Base-by-base conservation (phyloP, 2,113 vertebrate genomes). In the Elephas maximus region DNA sequence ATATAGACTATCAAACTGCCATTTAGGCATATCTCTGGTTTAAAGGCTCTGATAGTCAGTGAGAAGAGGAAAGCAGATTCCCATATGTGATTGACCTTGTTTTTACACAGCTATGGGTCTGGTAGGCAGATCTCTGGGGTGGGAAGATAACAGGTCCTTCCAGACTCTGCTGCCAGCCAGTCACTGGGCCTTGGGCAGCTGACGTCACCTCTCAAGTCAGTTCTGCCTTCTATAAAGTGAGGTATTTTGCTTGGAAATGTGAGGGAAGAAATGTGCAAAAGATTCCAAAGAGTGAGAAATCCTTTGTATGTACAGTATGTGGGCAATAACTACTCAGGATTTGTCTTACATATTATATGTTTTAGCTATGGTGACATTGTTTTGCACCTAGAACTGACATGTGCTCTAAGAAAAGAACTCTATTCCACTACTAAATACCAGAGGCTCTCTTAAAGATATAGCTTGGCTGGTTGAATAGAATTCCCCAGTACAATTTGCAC, bases 191-290 rank as follows among this genome's bases (percentile, higher is more conserved):
- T 78, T 30, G 77, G 62, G 17, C 74, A 85, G 28, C 14, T 20
- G 51, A 45, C 60, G 26, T 23, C 30, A 24, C 45, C 33, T 63
- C 44, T 89, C 8, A 4, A 5, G 28, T 65, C 69, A 57, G 30
- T 90, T 90, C 89, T 48, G 26, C 69, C 44, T 78, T 85, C n/a
- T 77, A 1, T 79, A 82, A 83, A 88, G 45, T 82, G 73, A 91
- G 30, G 6, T 91, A n/a, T 63, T 53, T 94, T 84, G 37, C 26
- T 82, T 62, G 24, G 1, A 30, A 65, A n/a, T 65, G 28, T 76
- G 67, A 86, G n/a, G 45, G 33, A 76, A 48, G 23, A 51, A 71
- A 62, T 62, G 11, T 74, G 41, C 78, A 93, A 90, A 74, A 62
- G 18, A n/a, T 79, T 88, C 53, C 62, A 12, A 51, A 67, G 80